Percentiles rank a stretch among this genome's conserved stretches.
phyloP scores from a whole-genome alignment of 2,888 invertebrate genomes.

The Caenorhabditis sp. region DNA sequence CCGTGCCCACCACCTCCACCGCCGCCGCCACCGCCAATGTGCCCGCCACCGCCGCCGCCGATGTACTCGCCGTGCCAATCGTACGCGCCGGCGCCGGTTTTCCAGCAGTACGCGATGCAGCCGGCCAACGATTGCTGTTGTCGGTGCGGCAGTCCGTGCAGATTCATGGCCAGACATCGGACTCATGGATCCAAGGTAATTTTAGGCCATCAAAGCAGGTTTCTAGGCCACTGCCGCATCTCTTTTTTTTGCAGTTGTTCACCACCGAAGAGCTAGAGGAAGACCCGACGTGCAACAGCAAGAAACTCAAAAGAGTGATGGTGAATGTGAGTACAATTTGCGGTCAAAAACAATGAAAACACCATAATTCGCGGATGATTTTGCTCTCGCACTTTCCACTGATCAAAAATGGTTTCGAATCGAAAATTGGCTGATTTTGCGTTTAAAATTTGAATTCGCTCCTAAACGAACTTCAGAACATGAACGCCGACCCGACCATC shows the following conservation, averaged over 20 bases:
- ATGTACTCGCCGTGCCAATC: slow-evolving; percentile 52
- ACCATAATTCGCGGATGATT: too few species aligned
- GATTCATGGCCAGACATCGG: slow-evolving; percentile 68
- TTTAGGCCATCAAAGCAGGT: neutral
- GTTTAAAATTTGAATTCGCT: neutral
- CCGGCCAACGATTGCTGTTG: slow-evolving; percentile 76
- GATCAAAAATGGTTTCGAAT: too few species aligned
- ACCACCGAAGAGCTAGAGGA: slow-evolving; percentile 65
- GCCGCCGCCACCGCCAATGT: slow-evolving; percentile 72
- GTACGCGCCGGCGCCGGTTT: slow-evolving; percentile 53
- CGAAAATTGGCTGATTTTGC: too few species aligned
- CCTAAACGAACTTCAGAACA: slow-evolving; percentile 71
- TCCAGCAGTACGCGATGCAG: slow-evolving; percentile 59
- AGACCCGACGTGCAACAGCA: slow-evolving; percentile 76
- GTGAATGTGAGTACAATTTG: slow-evolving; percentile 67
- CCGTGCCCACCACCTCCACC: slow-evolving; percentile 73
- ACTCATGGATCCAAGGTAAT: slow-evolving; percentile 73
- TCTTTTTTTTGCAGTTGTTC: slow-evolving; percentile 63
- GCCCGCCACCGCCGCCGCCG: slow-evolving; percentile 71
- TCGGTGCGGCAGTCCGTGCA: slow-evolving; percentile 74
- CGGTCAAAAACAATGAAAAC: neutral
- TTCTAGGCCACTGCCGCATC: too few species aligned
- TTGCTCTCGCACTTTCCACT: too few species aligned
- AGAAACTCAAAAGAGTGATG: slow-evolving; percentile 74
- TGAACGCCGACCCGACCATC: slow-evolving; percentile 72